A percentile compares a stretch with the other conserved stretches of the same genome.
These are phyloP conservation scores for Danio kyathit DNA, from an alignment of 2,797 vertebrate species.

Conservation along the genomic window DNA sequence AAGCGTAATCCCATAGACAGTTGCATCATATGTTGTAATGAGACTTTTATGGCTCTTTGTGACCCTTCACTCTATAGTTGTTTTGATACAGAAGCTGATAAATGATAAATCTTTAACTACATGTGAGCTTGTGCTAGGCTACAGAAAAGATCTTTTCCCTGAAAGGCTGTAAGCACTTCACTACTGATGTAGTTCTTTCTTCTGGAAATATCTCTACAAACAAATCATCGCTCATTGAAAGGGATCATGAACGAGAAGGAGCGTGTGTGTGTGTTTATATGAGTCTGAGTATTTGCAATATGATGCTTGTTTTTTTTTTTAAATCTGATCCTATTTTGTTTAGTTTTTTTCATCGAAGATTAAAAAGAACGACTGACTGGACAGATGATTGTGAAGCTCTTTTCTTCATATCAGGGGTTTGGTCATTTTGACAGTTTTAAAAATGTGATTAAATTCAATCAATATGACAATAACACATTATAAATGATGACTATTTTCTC, in stretches of 20 bases:
- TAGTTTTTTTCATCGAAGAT: background rate
- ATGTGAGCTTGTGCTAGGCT: conserved; percentile 29
- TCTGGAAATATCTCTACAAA: conserved; percentile 27
- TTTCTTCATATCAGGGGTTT: background rate
- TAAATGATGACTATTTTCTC: background rate
- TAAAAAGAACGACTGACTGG: background rate
- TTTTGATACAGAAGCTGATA: conserved; percentile 44
- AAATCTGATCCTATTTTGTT: background rate
- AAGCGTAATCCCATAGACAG: background rate
- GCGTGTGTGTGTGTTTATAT: conserved; percentile 11
- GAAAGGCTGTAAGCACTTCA: conserved; percentile 24
- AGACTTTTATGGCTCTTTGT: conserved; percentile 24
- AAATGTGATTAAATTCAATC: background rate
- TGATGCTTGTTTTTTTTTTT: background rate
- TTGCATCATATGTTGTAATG: conserved; percentile 32
- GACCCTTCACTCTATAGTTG: conserved; percentile 1
- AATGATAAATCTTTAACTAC: conserved; percentile 44
- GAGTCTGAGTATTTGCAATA: conserved; percentile 7
- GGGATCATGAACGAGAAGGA: conserved; percentile 2
- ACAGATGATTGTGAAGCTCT: background rate
- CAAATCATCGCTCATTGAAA: conserved; percentile 21
- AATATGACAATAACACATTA: conserved; percentile 12
- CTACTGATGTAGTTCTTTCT: conserved; percentile 32
- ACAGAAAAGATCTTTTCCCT: conserved; percentile 44
- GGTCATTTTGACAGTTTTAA: background rate